phyloP scores from a whole-genome alignment of 2,888 invertebrate species.

The Cactoblastis cactorum region DNA sequence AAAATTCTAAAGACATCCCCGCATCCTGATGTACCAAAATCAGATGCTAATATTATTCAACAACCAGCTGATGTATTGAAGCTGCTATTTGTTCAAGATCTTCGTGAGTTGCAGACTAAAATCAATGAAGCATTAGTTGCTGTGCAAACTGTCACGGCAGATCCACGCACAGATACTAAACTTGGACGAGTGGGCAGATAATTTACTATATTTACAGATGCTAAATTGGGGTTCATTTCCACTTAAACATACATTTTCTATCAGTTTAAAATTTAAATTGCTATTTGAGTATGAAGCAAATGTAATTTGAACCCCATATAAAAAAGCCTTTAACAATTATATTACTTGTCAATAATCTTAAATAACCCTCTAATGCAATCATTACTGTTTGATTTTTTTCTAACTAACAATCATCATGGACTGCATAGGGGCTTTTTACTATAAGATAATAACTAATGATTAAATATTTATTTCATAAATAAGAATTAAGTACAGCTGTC shows the following conservation, averaged over 20 bases:
- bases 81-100: conserved; percentile 89
- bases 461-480: conserved; percentile 11
- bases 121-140: conserved; percentile 97
- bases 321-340: neutral
- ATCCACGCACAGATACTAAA: conserved; percentile 97
- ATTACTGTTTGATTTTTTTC: neutral
- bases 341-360: neutral
- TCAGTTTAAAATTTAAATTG: too few species aligned
- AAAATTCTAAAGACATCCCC: conserved; percentile 87
- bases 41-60: conserved; percentile 51
- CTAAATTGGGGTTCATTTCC: too few species aligned
- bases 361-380: conserved; percentile 1
- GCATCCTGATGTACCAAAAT: conserved; percentile 82
- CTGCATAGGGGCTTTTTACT: conserved; percentile 2
- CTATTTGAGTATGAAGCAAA: too few species aligned
- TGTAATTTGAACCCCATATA: neutral
- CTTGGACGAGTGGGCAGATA: conserved; percentile 93
- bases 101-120: conserved; percentile 92
- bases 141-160: conserved; percentile 95
- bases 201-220: conserved; percentile 18
- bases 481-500: neutral
- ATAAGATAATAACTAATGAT: conserved; percentile 3
- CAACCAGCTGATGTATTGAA: conserved; percentile 84
- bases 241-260: neutral
- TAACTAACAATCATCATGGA: neutral